Percentiles rank a stretch among this genome's conserved stretches.
Conservation (phyloP, 2,888 invertebrate genomes). For the Agonopterix subpropinquella region DNA sequence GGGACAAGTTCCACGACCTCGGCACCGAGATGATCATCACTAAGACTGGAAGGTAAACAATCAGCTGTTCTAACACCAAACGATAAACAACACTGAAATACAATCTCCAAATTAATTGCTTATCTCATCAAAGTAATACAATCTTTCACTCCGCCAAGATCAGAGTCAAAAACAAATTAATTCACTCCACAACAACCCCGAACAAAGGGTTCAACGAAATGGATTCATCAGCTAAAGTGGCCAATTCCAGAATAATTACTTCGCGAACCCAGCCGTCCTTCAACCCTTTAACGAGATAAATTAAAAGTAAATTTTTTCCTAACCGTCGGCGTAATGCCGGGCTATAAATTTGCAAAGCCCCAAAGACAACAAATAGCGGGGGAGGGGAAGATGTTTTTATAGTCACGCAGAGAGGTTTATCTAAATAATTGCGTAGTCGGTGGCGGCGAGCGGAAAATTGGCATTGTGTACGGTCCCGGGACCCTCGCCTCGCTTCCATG, state of each 20-base stretch:
- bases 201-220: constrained; percentile 57
- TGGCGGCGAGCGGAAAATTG: constrained; percentile 75
- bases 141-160: constrained; percentile 63
- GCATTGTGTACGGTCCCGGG: constrained; percentile 25
- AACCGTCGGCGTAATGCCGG: constrained; percentile 65
- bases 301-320: constrained; percentile 76
- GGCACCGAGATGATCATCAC: constrained; percentile 99
- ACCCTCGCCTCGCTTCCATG: not conserved
- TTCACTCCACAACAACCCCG: constrained; percentile 57
- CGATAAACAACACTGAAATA: constrained; percentile 1
- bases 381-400: constrained; percentile 69
- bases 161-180: constrained; percentile 62
- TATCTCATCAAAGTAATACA: constrained; percentile 51
- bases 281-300: constrained; percentile 77
- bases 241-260: constrained; percentile 75
- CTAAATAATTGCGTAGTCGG: constrained; percentile 74
- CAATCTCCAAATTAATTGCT: constrained; percentile 25
- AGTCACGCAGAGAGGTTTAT: constrained; percentile 74
- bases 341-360: constrained; percentile 73
- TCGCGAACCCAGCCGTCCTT: constrained; percentile 69
- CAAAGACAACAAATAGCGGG: constrained; percentile 70
- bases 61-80: not conserved
- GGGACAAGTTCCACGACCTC: constrained; percentile 97
- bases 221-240: constrained; percentile 75
- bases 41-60: constrained; percentile 92